Percentiles rank a stretch among this genome's conserved stretches.
phyloP scores from a whole-genome alignment of 2,888 invertebrate species.

The Silvanus unidentatus region DNA sequence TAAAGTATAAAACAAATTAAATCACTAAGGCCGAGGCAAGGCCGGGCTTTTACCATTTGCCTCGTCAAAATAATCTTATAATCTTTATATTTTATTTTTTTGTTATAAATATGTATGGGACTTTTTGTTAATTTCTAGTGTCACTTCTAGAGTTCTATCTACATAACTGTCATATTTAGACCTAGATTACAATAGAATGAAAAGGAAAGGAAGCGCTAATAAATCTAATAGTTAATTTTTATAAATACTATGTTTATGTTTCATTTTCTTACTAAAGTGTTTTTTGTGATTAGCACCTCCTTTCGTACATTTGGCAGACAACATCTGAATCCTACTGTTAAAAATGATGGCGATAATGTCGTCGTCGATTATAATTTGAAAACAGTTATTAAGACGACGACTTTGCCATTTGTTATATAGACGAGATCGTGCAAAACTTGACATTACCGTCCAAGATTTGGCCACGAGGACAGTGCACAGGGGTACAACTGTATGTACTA shows the following conservation, averaged over 20 bases:
- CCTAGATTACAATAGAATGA: conserved; percentile 45
- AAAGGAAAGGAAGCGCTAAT: conserved; percentile 41
- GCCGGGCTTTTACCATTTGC: conserved; percentile 15
- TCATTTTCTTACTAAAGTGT: neutral
- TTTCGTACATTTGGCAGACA: conserved; percentile 45
- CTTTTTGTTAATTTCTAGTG: conserved; percentile 20
- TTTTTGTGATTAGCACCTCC: conserved; percentile 35
- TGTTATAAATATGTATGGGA: conserved; percentile 9
- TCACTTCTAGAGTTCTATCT: conserved; percentile 36
- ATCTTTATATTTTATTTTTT: conserved; percentile 5
- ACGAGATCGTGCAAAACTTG: conserved; percentile 34
- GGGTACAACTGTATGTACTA: conserved; percentile 10
- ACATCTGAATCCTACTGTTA: conserved; percentile 41
- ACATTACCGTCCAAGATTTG: conserved; percentile 19
- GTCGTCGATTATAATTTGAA: conserved; percentile 13
- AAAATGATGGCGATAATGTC: conserved; percentile 23
- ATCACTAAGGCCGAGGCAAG: conserved; percentile 26
- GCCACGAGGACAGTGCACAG: conserved; percentile 34
- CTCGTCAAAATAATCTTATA: conserved; percentile 18
- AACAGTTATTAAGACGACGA: conserved; percentile 8
- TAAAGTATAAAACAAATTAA: conserved; percentile 41
- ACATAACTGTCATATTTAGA: conserved; percentile 42
- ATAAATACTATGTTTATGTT: conserved; percentile 30
- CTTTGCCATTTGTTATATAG: conserved; percentile 5
- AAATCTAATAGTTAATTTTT: conserved; percentile 14